Base-by-base conservation (phyloP, 1,140 invertebrate species). In the Drosophila cardini region DNA sequence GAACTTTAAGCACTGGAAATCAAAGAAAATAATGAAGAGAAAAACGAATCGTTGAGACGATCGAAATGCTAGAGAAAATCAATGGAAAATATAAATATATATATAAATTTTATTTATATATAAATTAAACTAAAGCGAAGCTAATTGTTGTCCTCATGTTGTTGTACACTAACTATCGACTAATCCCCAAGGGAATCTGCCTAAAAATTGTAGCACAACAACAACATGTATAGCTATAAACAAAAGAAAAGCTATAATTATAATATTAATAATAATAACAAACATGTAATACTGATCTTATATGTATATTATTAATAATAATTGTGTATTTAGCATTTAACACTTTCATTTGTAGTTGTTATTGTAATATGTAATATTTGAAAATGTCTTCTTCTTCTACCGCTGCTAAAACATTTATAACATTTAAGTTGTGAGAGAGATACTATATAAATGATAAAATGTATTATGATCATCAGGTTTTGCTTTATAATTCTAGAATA, bases 311-410 rank as follows among this genome's bases (percentile, higher is more conserved):
- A 68, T 32, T 46, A 46, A 57, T 72, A 52, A 38, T 40, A 48
- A 68, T 60, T 67, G 2, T 67, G 45, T 72, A 72, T 67, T 72
- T 68, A 72, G 70, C 70, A 72, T 72, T 72, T 72, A 72, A 55
- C 9, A 21, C 26, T 50, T 57, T 15, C 21, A 1, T 55, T 34
- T 11, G 53, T 72, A 67, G 53, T 67, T 68, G 70, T 68, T 68
- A 68, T 68, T 46, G 63, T 72, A 72, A 45, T 43, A 56, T 53
- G 63, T 72, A 68, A 58, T 34, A 13, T 26, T 46, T 56, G 30
- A 10, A 48, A 57, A n/a, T 18, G 60, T 62, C 46, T 62, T 72
- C 68, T 62, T 72, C 68, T 71, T 34, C 52, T 26, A 15, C 57
- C 50, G 45, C 26, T 43, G 61, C 38, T 43, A 38, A 63, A 21